Evolutionary conservation across 2,888 invertebrate genomes (phyloP).

Genomic region (Tachina fera): DNA sequence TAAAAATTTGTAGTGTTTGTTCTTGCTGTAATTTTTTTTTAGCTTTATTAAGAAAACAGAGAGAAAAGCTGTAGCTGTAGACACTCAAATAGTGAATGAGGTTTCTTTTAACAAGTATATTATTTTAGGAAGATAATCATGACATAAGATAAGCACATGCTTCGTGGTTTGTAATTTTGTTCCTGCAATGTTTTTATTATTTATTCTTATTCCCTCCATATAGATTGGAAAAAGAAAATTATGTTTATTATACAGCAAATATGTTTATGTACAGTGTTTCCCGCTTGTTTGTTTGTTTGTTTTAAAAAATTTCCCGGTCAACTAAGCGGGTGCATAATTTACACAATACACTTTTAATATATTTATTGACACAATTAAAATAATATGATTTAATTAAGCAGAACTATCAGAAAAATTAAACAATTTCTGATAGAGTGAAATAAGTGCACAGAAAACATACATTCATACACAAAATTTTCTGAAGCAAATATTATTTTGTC

Average conservation of each 20-base stretch:
- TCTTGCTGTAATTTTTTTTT: constrained; percentile 15
- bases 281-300: no score
- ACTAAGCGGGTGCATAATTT: no score
- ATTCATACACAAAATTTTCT: no score
- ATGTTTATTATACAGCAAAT: constrained; percentile 63
- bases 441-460: no score
- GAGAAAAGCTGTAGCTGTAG: constrained; percentile 5
- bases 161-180: constrained; percentile 52
- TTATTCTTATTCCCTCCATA: constrained; percentile 24
- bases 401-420: no score
- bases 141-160: constrained; percentile 48
- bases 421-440: no score
- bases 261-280: constrained; percentile 32
- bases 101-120: constrained; percentile 43
- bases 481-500: no score
- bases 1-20: constrained; percentile 50
- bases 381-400: no score
- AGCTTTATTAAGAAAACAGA: constrained; percentile 24
- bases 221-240: constrained; percentile 55
- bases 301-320: no score
- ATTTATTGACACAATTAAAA: no score
- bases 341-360: no score
- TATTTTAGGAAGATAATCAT: constrained; percentile 19
- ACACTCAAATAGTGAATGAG: constrained; percentile 18
- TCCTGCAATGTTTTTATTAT: constrained; percentile 15